phyloP scores from a whole-genome alignment of 2,113 vertebrate species.

The Entelurus aequoreus region DNA sequence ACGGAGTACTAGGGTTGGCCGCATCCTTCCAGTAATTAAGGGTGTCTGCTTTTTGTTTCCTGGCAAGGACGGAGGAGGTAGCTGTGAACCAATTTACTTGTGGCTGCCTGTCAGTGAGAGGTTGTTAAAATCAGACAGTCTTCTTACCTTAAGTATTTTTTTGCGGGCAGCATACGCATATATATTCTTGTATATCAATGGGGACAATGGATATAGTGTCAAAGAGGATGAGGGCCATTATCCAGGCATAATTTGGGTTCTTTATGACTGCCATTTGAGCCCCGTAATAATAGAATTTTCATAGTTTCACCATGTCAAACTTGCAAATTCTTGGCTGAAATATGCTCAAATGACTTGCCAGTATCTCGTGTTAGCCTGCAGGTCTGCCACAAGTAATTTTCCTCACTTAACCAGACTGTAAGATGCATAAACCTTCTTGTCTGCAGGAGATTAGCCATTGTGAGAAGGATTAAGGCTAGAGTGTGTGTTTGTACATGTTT shows the following conservation, averaged over 20 bases:
- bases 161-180: no score
- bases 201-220: no score
- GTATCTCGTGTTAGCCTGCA: conserved; percentile 23
- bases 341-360: neutral
- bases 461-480: conserved; percentile 60
- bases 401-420: conserved; percentile 46
- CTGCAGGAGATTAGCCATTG: conserved; percentile 65
- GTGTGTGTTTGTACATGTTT: conserved; percentile 15
- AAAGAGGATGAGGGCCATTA: no score
- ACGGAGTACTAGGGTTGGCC: neutral
- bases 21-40: conserved; percentile 18
- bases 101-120: conserved; percentile 35
- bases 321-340: neutral
- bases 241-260: no score
- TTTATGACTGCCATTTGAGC: no score
- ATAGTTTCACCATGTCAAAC: neutral
- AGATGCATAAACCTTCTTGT: conserved; percentile 62
- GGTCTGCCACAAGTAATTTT: conserved; percentile 57
- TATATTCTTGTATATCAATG: no score
- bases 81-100: conserved; percentile 46
- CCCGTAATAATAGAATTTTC: no score
- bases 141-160: no score
- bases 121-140: conserved; percentile 18
- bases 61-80: conserved; percentile 18
- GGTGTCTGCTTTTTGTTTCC: conserved; percentile 36